Conservation (phyloP, 53 echinoderm and acorn worm species). For the Antedon mediterranea region DNA sequence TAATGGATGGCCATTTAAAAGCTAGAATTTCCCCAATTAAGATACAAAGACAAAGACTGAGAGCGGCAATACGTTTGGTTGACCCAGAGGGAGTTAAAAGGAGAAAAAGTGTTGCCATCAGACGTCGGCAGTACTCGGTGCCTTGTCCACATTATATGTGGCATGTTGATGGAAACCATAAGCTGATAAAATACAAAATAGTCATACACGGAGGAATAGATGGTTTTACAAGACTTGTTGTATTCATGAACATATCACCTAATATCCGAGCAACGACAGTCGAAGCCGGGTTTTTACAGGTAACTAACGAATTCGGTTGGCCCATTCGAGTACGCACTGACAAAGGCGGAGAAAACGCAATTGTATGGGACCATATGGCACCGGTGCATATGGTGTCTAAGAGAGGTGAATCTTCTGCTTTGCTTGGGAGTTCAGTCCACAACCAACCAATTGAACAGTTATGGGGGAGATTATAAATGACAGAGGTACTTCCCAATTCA, state of each 20-base stretch:
- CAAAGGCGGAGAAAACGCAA: slow-evolving; percentile 20
- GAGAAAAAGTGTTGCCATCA: slow-evolving; percentile 14
- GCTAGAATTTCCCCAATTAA: slow-evolving; percentile 1
- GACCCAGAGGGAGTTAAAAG: slow-evolving; percentile 19
- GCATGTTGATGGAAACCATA: slow-evolving; percentile 46
- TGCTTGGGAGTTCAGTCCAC: slow-evolving; percentile 25
- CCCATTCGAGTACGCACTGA: slow-evolving; percentile 24
- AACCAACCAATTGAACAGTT: slow-evolving; percentile 24
- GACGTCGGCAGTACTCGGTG: slow-evolving; percentile 20
- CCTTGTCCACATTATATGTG: slow-evolving; percentile 22
- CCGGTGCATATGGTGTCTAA: no score
- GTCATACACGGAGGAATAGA: slow-evolving; percentile 49
- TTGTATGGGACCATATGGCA: slow-evolving; percentile 26
- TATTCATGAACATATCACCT: slow-evolving; percentile 13
- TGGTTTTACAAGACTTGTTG: slow-evolving; percentile 21
- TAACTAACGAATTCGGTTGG: slow-evolving; percentile 19
- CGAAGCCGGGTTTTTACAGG: slow-evolving; percentile 5
- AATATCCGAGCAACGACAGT: slow-evolving; percentile 31
- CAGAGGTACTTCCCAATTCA: neutral
- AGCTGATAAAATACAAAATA: slow-evolving; percentile 27
- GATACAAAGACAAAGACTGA: slow-evolving; percentile 14
- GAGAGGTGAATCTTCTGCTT: slow-evolving; percentile 16
- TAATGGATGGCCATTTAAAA: slow-evolving; percentile 12
- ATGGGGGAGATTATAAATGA: slow-evolving; percentile 15
- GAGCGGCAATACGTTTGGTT: slow-evolving; percentile 11